Percentiles rank a stretch among this genome's conserved stretches.
These are phyloP conservation scores for Ataeniobius toweri DNA, from an alignment of 2,797 vertebrate species.

Conservation along the genomic window DNA sequence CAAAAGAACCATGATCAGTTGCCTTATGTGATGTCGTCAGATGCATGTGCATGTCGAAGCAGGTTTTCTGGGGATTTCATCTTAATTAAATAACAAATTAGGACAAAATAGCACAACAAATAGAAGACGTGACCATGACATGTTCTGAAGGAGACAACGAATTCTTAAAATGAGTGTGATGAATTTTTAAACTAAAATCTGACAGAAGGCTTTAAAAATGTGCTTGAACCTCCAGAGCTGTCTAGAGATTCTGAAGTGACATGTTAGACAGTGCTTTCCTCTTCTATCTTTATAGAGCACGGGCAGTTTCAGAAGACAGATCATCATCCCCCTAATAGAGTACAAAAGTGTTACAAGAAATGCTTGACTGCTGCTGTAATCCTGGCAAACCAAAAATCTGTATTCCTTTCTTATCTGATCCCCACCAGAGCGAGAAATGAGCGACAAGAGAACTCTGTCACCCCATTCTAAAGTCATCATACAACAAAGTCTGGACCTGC, in stretches of 20 bases:
- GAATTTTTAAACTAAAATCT: background rate
- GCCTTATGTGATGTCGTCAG: background rate
- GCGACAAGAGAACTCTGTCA: slow-evolving; percentile 10
- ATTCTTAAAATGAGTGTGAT: background rate
- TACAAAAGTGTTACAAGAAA: slow-evolving; percentile 9
- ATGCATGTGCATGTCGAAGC: background rate
- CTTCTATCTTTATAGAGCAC: slow-evolving; percentile 1
- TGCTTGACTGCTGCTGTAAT: background rate
- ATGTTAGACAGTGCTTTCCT: slow-evolving; percentile 2
- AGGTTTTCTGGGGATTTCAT: background rate
- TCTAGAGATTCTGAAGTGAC: background rate
- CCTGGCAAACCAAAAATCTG: background rate
- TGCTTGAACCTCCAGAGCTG: background rate
- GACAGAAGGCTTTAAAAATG: background rate
- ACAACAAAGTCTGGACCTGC: slow-evolving; percentile 23
- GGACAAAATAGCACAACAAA: background rate
- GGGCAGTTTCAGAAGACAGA: background rate
- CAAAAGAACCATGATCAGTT: background rate
- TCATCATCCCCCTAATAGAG: background rate
- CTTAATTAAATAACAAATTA: background rate
- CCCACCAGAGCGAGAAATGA: slow-evolving; percentile 17
- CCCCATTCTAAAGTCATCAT: slow-evolving; percentile 21
- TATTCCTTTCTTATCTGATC: slow-evolving; percentile 15
- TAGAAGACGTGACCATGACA: background rate
- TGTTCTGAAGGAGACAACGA: background rate